Base-by-base conservation (phyloP, 2,113 vertebrate genomes). In the Channa maculata region DNA sequence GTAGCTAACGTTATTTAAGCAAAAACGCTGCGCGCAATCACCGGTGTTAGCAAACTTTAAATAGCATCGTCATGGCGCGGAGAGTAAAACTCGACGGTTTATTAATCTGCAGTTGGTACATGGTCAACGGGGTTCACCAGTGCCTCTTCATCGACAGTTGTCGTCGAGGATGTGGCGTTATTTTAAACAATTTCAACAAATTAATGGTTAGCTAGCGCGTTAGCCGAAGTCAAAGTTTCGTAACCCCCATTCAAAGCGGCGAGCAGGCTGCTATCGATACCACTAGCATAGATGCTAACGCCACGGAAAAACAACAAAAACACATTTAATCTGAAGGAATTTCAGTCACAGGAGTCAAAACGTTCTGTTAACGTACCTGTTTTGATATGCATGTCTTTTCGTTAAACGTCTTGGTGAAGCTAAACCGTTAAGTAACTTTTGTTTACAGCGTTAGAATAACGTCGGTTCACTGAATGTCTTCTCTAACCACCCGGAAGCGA, bases 301-400 rank as follows among this genome's bases (percentile, higher is more conserved):
- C 45, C 64, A 55, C 61, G 72, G 43, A 48, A 37, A 49, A 39
- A 48, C 13, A 73, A 24, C 57, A 11, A 15, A 77, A 62, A 49
- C 59, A 10, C 8, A 0, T 3, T 14, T 2, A 2, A 70, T 67
- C 64, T 67, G 54, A 7, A 13, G 0, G 0, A 39, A 11, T 37
- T 24, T 11, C 2, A 0, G 0, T n/a, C 12, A 5, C 2, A 13
- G 6, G 0, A 1, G 6, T 58, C 13, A 1, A 44, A 65, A 61
- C 61, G 33, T 7, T 33, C 1, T 24, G 10, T 1, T 39, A 60
- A 82, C 91, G 79, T 0, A 95, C 94, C 92, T 84, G 94, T 92
- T 83, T 91, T 93, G 86, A 93, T 95, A 89, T 95, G 94, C 94
- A 95, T 95, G 66, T 94, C 92, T 87, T 79, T 86, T 51, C 2